Conservation (phyloP, 2,113 vertebrate genomes). For the Maccullochella peelii region DNA sequence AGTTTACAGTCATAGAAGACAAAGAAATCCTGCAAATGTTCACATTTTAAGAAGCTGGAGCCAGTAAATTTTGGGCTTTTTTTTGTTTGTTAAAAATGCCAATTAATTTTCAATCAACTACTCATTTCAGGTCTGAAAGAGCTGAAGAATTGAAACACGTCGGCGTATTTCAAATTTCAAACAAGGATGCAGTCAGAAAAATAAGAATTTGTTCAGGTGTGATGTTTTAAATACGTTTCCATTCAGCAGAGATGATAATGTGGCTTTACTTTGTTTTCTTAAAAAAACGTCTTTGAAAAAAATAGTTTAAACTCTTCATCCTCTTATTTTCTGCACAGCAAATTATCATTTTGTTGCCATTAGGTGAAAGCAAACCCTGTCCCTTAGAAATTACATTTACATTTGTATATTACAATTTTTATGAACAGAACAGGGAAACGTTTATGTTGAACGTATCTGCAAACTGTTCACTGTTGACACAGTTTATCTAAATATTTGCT, state of each 20-base stretch:
- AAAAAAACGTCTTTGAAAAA: neutral
- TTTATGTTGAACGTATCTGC: neutral
- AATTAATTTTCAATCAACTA: neutral
- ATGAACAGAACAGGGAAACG: neutral
- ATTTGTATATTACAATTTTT: neutral
- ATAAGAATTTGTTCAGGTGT: too few species aligned
- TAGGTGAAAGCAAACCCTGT: too few species aligned
- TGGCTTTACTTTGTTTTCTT: neutral
- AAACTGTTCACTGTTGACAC: too few species aligned
- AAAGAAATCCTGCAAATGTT: neutral
- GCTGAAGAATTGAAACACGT: too few species aligned
- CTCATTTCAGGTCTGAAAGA: neutral
- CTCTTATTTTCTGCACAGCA: neutral
- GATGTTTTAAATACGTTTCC: neutral
- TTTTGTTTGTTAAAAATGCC: neutral
- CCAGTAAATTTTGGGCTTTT: neutral
- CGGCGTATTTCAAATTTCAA: too few species aligned
- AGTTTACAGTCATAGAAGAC: neutral
- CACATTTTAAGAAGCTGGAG: neutral
- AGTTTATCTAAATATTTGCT: too few species aligned
- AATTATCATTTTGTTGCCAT: neutral
- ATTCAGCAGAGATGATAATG: neutral
- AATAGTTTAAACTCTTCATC: neutral
- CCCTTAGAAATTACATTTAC: neutral
- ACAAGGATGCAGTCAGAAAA: too few species aligned